Evolutionary conservation across 2,113 vertebrate species (phyloP).

Genomic region (Tyrannus savana): DNA sequence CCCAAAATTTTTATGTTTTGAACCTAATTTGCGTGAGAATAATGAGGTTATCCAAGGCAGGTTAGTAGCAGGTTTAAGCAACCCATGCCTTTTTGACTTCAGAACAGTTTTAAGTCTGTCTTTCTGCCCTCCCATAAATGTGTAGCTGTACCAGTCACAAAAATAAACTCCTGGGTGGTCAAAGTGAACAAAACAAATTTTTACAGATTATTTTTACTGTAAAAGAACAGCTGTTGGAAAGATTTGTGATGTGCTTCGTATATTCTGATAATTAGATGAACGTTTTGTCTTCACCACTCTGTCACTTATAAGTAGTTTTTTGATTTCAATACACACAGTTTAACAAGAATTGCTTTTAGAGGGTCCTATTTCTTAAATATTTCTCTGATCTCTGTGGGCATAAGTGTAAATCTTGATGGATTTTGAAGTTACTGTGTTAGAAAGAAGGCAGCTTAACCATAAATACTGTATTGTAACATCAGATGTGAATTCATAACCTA

Average conservation of each 20-base stretch:
- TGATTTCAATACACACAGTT: background rate
- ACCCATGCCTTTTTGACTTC: background rate
- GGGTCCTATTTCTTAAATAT: background rate
- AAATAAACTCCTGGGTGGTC: background rate
- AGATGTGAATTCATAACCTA: conserved; percentile 1
- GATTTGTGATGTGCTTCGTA: background rate
- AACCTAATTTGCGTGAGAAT: background rate
- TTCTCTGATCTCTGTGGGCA: background rate
- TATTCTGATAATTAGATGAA: background rate
- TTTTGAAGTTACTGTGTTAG: background rate
- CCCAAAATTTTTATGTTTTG: background rate
- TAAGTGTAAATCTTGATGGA: background rate
- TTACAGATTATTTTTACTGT: background rate
- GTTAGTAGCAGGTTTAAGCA: background rate
- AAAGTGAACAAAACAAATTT: background rate
- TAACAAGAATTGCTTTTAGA: background rate
- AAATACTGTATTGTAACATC: background rate
- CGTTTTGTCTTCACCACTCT: background rate
- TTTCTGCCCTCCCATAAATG: background rate
- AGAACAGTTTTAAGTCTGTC: background rate
- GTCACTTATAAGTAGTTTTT: background rate
- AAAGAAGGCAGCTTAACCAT: background rate
- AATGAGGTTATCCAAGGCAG: background rate
- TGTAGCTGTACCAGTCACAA: background rate
- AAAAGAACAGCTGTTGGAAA: background rate